Evolutionary conservation across 35 echinoderm and acorn worm species (phyloP), one percentile per base, ranked within the genome.

Genomic region (Hemicentrotus pulcherrimus): DNA sequence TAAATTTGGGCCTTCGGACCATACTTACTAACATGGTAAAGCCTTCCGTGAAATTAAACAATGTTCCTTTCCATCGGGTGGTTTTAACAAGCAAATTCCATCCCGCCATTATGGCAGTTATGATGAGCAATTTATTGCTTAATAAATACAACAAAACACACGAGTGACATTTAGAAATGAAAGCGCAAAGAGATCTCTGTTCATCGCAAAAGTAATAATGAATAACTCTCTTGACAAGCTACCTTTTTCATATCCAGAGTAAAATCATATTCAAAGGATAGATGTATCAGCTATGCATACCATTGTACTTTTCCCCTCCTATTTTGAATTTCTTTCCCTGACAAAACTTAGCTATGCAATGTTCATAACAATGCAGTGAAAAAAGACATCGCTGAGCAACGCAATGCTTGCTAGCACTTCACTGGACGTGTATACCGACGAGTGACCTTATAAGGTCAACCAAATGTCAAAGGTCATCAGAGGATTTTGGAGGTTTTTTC

Each of bases 401-500:
- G 65, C 65, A 28, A n/a, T 78, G 65, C 88, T 90, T 45, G 32
- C 88, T 90, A 32, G 32, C 88, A 90, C 88, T 90, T 90, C 12
- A 90, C 88, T 90, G 88, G 88, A 90, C 88, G 88, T 90, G 32
- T n/a, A 33, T 90, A 30, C 32, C 88, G 46, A 47, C 88, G 88
- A 33, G 88, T 90, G 88, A 90, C 88, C 88, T 90, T 47, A 45
- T 33, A 33, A 47, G 88, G 88, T 90, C 88, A 41, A 16, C 88
- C 33, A 47, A 47, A 32, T 33, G 88, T 90, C 46, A 90, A 47
- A 90, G 88, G 88, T 90, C 88, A 90, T 24, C 32, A 18, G 88
- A 90, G 88, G 46, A 78, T 78, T 78, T 78, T 78, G 19, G 65
- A 78, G 18, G 65, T 4, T 78, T 78, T 78, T 65, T 65, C 61